These are phyloP conservation scores for Wiebesia pumilae DNA, from an alignment of 1,140 invertebrate genomes.

Conservation along the genomic window DNA sequence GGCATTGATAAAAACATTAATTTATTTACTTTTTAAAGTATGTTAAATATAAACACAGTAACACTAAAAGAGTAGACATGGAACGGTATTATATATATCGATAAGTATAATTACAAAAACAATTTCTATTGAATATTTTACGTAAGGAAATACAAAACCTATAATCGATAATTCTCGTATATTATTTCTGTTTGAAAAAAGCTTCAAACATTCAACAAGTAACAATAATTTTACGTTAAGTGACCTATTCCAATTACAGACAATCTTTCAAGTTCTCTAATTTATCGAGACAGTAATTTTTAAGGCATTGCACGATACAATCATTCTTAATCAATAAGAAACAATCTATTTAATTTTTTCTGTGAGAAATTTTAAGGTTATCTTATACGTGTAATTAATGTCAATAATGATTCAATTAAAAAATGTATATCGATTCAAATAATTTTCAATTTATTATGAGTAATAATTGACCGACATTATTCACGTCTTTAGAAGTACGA, in stretches of 20 bases:
- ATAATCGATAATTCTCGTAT: background rate
- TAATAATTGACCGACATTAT: background rate
- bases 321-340: background rate
- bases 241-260: background rate
- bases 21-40: constrained; percentile 43
- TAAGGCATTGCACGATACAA: background rate
- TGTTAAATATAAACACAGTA: constrained; percentile 36
- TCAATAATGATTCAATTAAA: background rate
- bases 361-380: background rate
- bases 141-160: constrained; percentile 34
- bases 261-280: background rate
- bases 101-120: constrained; percentile 41
- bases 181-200: constrained; percentile 6
- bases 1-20: constrained; percentile 21
- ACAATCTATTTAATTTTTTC: background rate
- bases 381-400: background rate
- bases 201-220: constrained; percentile 33
- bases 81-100: constrained; percentile 18
- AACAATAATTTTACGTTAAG: constrained; percentile 40
- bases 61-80: constrained; percentile 34
- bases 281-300: constrained; percentile 9
- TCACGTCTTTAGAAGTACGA: background rate
- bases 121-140: constrained; percentile 13
- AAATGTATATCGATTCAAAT: too few relatives aligned
- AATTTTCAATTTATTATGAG: too few relatives aligned